These are phyloP conservation scores for Vollenhovia emeryi DNA, from an alignment of 1,140 invertebrate genomes.

Conservation along the genomic window DNA sequence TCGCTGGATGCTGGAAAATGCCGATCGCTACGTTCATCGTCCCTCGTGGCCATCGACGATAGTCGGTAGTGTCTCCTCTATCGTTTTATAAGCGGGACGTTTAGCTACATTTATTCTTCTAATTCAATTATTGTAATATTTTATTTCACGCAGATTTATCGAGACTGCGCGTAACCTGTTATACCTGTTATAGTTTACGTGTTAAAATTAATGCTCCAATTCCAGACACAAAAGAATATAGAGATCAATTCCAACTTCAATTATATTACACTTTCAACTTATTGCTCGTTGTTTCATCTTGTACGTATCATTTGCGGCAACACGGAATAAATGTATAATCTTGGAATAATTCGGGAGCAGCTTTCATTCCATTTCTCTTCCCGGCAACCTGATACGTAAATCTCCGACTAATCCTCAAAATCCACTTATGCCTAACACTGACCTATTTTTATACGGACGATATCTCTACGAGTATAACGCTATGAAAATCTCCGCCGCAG, in stretches of 20 bases:
- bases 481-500: slow-evolving; percentile 9
- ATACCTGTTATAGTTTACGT: background rate
- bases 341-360: background rate
- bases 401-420: background rate
- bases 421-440: background rate
- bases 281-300: background rate
- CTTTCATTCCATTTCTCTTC: background rate
- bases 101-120: slow-evolving; percentile 65
- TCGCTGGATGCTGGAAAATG: slow-evolving; percentile 64
- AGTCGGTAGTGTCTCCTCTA: slow-evolving; percentile 63
- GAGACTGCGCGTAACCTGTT: background rate
- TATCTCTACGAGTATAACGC: background rate
- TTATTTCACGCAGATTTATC: background rate
- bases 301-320: background rate
- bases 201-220: background rate
- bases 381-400: background rate
- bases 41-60: slow-evolving; percentile 66
- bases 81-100: slow-evolving; percentile 56
- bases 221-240: no score
- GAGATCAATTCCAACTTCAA: background rate
- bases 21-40: slow-evolving; percentile 71
- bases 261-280: no score
- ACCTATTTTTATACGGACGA: slow-evolving; percentile 8
- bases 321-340: background rate
- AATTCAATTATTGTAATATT: slow-evolving; percentile 28